These are phyloP conservation scores for Eumaeus atala DNA, from an alignment of 1,140 invertebrate species.

Conservation along the genomic window DNA sequence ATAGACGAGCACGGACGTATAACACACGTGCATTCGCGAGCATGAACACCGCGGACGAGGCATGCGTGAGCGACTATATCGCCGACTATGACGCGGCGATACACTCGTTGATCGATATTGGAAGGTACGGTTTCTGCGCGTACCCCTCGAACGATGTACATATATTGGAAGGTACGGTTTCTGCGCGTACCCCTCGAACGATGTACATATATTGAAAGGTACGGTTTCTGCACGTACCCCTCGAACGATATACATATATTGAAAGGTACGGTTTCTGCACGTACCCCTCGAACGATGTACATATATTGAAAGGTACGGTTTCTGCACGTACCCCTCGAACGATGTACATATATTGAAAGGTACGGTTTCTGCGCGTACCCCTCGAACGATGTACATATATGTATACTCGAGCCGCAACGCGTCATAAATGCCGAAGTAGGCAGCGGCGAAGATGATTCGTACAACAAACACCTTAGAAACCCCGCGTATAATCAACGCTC, in stretches of 20 bases:
- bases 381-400: slow-evolving; percentile 7
- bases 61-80: slow-evolving; percentile 1
- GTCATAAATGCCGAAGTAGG: neutral
- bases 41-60: slow-evolving; percentile 5
- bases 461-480: slow-evolving; percentile 2
- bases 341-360: slow-evolving; percentile 1
- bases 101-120: slow-evolving; percentile 5
- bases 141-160: slow-evolving; percentile 5
- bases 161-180: slow-evolving; percentile 3
- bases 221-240: slow-evolving; percentile 1
- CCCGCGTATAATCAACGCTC: slow-evolving; percentile 9
- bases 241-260: slow-evolving; percentile 9
- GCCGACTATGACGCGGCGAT: slow-evolving; percentile 6
- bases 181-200: slow-evolving; percentile 6
- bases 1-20: neutral
- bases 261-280: slow-evolving; percentile 3
- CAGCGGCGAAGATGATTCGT: neutral
- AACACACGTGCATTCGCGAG: neutral
- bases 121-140: slow-evolving; percentile 3
- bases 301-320: slow-evolving; percentile 5
- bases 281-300: slow-evolving; percentile 4
- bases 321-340: slow-evolving; percentile 5
- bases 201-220: slow-evolving; percentile 2
- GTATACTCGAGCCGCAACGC: neutral
- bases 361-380: slow-evolving; percentile 5